Evolutionary conservation across 2,888 invertebrate species (phyloP), one percentile per base, ranked within the genome.

Genomic region (Pachliopta kotzebuea): DNA sequence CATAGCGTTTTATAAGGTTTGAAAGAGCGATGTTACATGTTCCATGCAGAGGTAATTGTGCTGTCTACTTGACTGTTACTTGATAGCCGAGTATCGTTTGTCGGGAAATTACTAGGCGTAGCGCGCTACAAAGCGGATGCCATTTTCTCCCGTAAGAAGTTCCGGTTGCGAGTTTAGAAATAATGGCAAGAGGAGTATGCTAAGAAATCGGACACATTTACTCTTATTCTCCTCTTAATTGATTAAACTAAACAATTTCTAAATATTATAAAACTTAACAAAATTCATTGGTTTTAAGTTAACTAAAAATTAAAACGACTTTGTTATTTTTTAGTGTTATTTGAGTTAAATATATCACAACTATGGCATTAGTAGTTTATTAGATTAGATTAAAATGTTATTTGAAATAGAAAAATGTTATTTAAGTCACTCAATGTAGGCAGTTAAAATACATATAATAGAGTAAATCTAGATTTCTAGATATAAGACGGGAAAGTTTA

Each of bases 141-240:
- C 70, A 71, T 76, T 88, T 86, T 86, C 86, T 79, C 79, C 74
- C 57, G 65, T 68, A 77, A 75, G 72, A 73, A 79, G 82, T 84
- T 84, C 85, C 83, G 86, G 82, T 74, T 82, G 68, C 77, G 63
- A 71, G 74, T 77, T 76, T 76, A 75, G 79, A 80, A 77, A 79
- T 74, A 74, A 73, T 74, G 71, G 69, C 68, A 72, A 70, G 70
- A 71, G 68, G 67, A 75, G 23, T 14, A 4, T 23, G 50, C 9
- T 2, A 52, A 52, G 50, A 52, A 52, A 52, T 52, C 50, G 14
- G 14, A 52, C 11, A 20, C 0, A 7, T 52, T 14, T 3, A 14
- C n/a, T 23, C 14, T 23, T 45, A 57, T 45, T 45, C 9, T 23
- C n/a, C 8, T n/a, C n/a, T 57, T 45, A n/a, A 45, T n/a, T 26